Percentiles rank a stretch among this genome's conserved stretches.
phyloP scores from a whole-genome alignment of 2,888 invertebrate genomes.

The Podotricha telesiphe region DNA sequence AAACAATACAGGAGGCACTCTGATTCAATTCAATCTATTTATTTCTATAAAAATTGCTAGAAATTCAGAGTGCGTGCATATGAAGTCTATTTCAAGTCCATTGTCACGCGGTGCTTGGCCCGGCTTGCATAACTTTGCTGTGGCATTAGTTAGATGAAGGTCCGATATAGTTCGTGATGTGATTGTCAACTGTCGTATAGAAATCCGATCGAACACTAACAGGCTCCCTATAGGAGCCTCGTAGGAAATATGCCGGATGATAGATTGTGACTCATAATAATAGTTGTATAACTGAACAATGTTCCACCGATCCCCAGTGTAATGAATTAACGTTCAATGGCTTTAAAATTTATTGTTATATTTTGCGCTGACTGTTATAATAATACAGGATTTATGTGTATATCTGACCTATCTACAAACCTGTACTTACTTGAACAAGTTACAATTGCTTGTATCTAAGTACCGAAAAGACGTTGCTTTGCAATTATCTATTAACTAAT shows the following conservation, averaged over 20 bases:
- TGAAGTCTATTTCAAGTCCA: conserved; percentile 71
- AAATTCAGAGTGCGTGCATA: conserved; percentile 27
- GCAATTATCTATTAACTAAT: no score
- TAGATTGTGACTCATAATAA: conserved; percentile 44
- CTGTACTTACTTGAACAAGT: conserved; percentile 26
- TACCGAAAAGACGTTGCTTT: background rate
- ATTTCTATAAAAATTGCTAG: background rate
- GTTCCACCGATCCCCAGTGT: conserved; percentile 33
- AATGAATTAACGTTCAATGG: conserved; percentile 40
- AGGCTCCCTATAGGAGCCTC: conserved; percentile 51
- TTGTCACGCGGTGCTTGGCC: conserved; percentile 68
- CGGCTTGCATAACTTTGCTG: conserved; percentile 65
- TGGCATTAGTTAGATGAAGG: conserved; percentile 59
- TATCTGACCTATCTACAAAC: conserved; percentile 29
- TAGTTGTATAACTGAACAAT: conserved; percentile 38
- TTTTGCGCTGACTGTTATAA: conserved; percentile 37
- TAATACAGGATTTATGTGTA: conserved; percentile 38
- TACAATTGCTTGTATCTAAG: conserved; percentile 1
- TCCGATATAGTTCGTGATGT: conserved; percentile 46
- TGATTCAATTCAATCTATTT: no score
- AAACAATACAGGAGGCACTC: no score
- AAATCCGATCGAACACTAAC: conserved; percentile 52
- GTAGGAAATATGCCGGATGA: conserved; percentile 50
- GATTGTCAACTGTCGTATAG: conserved; percentile 42
- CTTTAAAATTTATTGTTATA: conserved; percentile 39